phyloP scores from a whole-genome alignment of 2,888 invertebrate species.

The Antitype chi region DNA sequence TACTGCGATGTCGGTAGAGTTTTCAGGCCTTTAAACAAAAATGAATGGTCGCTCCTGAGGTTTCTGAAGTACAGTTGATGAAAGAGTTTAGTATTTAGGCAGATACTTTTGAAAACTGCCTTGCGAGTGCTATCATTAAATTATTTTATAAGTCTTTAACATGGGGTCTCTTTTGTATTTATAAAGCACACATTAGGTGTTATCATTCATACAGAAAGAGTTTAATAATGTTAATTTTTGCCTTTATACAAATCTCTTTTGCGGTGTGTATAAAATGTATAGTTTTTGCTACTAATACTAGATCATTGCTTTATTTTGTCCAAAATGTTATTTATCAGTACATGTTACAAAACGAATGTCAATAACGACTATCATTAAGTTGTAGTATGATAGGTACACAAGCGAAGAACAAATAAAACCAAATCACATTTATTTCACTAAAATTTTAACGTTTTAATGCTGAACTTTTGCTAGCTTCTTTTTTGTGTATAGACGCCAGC shows the following conservation, averaged over 20 bases:
- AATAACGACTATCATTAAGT: neutral
- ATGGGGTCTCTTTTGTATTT: neutral
- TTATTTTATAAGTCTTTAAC: neutral
- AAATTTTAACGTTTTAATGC: slow-evolving; percentile 2
- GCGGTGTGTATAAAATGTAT: neutral
- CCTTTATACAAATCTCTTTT: neutral
- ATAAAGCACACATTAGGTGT: neutral
- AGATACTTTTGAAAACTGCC: neutral
- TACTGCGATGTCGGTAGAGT: neutral
- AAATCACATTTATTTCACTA: neutral
- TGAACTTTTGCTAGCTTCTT: slow-evolving; percentile 8
- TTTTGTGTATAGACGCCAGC: too few species aligned
- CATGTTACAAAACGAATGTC: neutral
- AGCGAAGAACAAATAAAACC: neutral
- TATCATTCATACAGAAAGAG: neutral
- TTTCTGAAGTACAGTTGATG: slow-evolving; percentile 3
- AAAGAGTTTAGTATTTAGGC: neutral
- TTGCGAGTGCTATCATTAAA: neutral
- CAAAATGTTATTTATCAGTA: neutral
- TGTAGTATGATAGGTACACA: neutral
- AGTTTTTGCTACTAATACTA: neutral
- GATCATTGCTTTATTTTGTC: neutral
- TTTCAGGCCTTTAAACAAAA: slow-evolving; percentile 7
- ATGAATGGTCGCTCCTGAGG: neutral
- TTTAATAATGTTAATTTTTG: neutral